phyloP scores from a whole-genome alignment of 2,113 vertebrate genomes.

The Thunnus thynnus region DNA sequence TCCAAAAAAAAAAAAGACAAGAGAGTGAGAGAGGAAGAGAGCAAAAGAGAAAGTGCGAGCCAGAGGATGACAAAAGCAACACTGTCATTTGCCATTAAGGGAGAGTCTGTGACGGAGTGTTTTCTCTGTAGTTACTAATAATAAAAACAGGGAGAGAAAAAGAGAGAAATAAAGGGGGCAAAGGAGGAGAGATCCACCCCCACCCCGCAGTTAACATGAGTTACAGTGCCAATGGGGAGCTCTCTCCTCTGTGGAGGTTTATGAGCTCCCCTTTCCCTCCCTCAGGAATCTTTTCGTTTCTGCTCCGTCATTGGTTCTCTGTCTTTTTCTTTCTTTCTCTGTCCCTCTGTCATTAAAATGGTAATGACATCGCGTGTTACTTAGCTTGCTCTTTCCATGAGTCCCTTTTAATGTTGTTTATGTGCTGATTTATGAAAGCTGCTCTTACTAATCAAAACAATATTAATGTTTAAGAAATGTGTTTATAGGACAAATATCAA shows the following conservation, averaged over 20 bases:
- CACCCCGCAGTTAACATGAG: conserved; percentile 86
- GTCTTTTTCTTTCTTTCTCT: conserved; percentile 35
- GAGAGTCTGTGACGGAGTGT: conserved; percentile 88
- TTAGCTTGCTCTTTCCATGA: conserved; percentile 16
- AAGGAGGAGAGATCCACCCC: conserved; percentile 75
- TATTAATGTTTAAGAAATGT: conserved; percentile 11
- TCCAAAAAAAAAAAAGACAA: conserved; percentile 82
- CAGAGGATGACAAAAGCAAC: conserved; percentile 95
- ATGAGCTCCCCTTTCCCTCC: conserved; percentile 69
- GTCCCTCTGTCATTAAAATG: conserved; percentile 43
- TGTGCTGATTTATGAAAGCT: conserved; percentile 35
- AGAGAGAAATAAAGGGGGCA: conserved; percentile 72
- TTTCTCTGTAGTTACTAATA: conserved; percentile 81
- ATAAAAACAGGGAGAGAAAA: conserved; percentile 75
- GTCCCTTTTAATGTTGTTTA: conserved; percentile 6
- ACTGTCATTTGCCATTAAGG: conserved; percentile 97
- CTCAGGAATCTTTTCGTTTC: conserved; percentile 66
- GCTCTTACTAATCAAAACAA: conserved; percentile 26
- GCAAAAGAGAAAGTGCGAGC: conserved; percentile 80
- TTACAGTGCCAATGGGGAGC: conserved; percentile 84
- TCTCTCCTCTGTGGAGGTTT: conserved; percentile 75
- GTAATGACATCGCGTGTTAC: conserved; percentile 35
- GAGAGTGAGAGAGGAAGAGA: conserved; percentile 73
- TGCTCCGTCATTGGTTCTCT: conserved; percentile 49
- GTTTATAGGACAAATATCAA: conserved; percentile 31